Evolutionary conservation across 2,797 vertebrate species (phyloP).

Genomic region (Melanotaenia pygmaea): DNA sequence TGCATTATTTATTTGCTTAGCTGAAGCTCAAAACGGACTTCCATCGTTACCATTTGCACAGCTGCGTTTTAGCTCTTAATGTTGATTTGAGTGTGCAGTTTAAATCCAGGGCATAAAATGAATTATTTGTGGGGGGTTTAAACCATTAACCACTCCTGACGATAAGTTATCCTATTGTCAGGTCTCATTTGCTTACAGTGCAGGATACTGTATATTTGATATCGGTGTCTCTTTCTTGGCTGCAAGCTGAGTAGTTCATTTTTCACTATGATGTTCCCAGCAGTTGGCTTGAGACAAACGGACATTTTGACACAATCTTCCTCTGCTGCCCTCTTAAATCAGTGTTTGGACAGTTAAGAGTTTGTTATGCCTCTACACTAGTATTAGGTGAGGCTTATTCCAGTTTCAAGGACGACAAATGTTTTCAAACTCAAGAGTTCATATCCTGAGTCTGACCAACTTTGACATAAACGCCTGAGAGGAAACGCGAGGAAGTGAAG

Average conservation of each 20-base stretch:
- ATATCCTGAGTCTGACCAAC: background rate
- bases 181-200: slow-evolving; percentile 43
- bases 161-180: slow-evolving; percentile 44
- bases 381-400: background rate
- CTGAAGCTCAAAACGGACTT: slow-evolving; percentile 74
- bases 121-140: slow-evolving; percentile 50
- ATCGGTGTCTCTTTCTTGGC: slow-evolving; percentile 10
- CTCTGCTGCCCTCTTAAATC: too few relatives aligned
- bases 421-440: background rate
- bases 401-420: too few relatives aligned
- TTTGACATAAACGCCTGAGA: slow-evolving; percentile 9
- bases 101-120: slow-evolving; percentile 56
- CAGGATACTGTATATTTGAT: slow-evolving; percentile 20
- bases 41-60: slow-evolving; percentile 74
- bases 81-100: slow-evolving; percentile 55
- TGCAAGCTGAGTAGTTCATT: slow-evolving; percentile 7
- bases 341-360: background rate
- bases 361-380: background rate
- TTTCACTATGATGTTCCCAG: background rate
- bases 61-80: slow-evolving; percentile 73
- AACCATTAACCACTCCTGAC: slow-evolving; percentile 56
- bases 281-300: background rate
- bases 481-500: background rate
- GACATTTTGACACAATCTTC: background rate
- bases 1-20: slow-evolving; percentile 79